Base-by-base conservation (phyloP, 2,797 vertebrate species). In the Parauchenoglanis ngamensis region DNA sequence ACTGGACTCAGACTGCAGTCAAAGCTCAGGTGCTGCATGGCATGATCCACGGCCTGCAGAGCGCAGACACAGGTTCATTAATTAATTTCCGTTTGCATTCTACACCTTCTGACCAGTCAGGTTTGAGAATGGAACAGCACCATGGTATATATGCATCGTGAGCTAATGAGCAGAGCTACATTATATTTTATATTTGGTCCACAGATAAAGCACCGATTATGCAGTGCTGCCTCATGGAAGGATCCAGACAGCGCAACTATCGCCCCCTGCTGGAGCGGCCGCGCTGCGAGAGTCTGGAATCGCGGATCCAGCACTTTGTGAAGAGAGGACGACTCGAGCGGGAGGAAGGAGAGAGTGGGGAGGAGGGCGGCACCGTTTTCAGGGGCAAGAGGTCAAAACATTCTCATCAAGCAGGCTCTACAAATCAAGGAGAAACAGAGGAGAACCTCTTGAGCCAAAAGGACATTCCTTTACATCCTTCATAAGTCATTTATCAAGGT, bases 281-380 rank as follows among this genome's bases (percentile, higher is more conserved):
- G 0, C 93, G 95, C 82, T 98, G 98, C 44, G 96, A 98, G 93
- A 98, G 97, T 83, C 92, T 99, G 92, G 97, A 99, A 92, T 97
- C 97, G 4, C 94, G 97, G 76, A 98, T 99, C 87, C 94, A 96
- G 63, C 98, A 98, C 88, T 98, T 97, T 80, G 96, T 98, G 73
- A 96, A 94, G 35, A 95, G 97, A 92, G 98, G 98, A 63, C 77
- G 95, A 78, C 92, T 96, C 82, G 95, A 91, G 61, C 93, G 93
- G 0, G 93, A 95, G 87, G 93, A 94, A 88, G 93, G 94, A 52
- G 95, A 93, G 86, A 89, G 92, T 7, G 94, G 94, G 25, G 93
- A 93, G 10, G 94, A 94, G 87, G 89, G 25, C 1, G 89, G 19
- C 3, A 19, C 78, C 3, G 87, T 96, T 25, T 94, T 94, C 88